phyloP scores from a whole-genome alignment of 2,113 vertebrate genomes.

The Cheilinus undulatus region DNA sequence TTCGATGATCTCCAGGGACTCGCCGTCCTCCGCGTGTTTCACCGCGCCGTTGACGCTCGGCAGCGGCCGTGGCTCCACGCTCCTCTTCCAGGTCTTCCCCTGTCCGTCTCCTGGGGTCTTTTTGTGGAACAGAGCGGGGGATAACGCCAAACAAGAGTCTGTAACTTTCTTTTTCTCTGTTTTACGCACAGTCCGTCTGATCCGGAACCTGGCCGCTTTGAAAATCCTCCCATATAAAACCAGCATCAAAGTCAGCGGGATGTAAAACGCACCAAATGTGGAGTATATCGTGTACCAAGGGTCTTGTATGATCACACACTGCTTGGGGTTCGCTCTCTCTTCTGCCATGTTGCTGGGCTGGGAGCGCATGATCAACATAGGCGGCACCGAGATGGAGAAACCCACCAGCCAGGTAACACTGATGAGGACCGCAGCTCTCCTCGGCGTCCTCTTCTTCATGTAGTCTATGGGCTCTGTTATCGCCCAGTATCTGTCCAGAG shows the following conservation, averaged over 20 bases:
- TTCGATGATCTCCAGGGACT: conserved; percentile 92
- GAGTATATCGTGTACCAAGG: conserved; percentile 98
- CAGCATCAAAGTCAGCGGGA: conserved; percentile 93
- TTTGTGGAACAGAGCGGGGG: conserved; percentile 80
- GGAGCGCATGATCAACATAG: conserved; percentile 91
- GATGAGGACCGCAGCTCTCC: conserved; percentile 92
- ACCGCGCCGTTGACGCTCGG: conserved; percentile 88
- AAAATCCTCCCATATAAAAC: conserved; percentile 97
- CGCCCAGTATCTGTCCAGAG: conserved; percentile 97
- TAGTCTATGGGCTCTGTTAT: conserved; percentile 97
- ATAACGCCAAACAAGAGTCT: conserved; percentile 81
- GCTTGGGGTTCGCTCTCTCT: conserved; percentile 90
- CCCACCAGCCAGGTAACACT: conserved; percentile 97
- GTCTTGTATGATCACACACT: conserved; percentile 94
- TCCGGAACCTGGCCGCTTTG: conserved; percentile 93
- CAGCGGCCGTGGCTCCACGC: conserved; percentile 82
- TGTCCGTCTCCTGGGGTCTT: conserved; percentile 83
- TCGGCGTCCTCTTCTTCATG: conserved; percentile 94
- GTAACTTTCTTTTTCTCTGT: conserved; percentile 88
- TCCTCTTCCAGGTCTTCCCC: conserved; percentile 84
- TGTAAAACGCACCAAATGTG: conserved; percentile 97
- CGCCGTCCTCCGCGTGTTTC: conserved; percentile 86
- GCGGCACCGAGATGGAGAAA: conserved; percentile 96
- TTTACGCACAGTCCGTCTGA: conserved; percentile 93
- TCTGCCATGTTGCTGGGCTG: conserved; percentile 87